Conservation (phyloP, 2,113 vertebrate species). For the Microcebus tavaratra region DNA sequence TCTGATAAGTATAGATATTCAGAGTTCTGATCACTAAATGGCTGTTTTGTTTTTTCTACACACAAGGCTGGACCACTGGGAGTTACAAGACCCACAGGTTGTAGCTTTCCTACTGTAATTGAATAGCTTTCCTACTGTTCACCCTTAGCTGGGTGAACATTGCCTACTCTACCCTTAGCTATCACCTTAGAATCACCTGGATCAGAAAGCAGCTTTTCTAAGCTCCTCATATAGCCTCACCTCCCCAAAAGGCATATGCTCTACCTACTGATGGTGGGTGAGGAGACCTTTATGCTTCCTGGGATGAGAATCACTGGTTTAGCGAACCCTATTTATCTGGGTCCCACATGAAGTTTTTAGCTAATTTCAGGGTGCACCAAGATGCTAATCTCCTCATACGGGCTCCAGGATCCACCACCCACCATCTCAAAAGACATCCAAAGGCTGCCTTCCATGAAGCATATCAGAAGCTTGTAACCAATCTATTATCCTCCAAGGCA, state of each 20-base stretch:
- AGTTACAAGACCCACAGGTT: neutral
- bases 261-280: neutral
- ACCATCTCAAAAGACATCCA: neutral
- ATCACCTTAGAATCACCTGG: neutral
- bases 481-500: neutral
- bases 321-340: neutral
- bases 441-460: neutral
- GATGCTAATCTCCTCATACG: neutral
- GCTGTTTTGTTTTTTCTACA: neutral
- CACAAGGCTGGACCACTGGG: neutral
- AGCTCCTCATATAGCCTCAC: neutral
- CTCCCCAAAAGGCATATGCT: neutral
- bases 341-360: neutral
- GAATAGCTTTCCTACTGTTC: accelerated
- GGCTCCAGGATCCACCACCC: neutral
- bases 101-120: neutral
- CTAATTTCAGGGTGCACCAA: neutral
- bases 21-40: neutral
- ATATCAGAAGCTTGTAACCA: neutral
- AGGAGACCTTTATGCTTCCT: neutral
- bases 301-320: neutral
- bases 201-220: neutral
- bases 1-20: neutral
- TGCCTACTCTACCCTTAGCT: neutral
- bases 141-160: neutral